phyloP scores from a whole-genome alignment of 2,797 vertebrate species.

The Betta splendens region DNA sequence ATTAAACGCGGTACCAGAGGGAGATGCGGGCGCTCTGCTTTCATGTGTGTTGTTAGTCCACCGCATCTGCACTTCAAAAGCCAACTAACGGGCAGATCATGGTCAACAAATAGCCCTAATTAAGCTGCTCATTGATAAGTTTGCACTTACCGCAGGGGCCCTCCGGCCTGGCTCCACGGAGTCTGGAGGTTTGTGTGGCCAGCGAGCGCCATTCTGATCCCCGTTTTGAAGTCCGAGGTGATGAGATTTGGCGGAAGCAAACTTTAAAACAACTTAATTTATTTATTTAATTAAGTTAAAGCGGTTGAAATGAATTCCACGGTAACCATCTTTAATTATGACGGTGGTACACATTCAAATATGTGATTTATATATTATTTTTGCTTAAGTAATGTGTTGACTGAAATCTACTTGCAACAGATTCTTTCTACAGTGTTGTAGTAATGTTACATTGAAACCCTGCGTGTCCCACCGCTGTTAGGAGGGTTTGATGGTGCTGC shows the following conservation, averaged over 20 bases:
- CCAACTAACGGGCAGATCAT: constrained; percentile 75
- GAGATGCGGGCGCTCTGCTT: constrained; percentile 50
- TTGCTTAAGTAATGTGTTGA: too few relatives aligned
- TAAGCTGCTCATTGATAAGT: constrained; percentile 75
- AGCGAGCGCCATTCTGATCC: too few relatives aligned
- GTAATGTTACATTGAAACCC: too few relatives aligned
- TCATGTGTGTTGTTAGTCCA: constrained; percentile 57
- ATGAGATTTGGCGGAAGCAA: constrained; percentile 38
- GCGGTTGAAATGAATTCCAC: not conserved
- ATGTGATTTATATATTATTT: too few relatives aligned
- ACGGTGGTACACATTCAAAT: too few relatives aligned
- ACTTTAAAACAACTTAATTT: not conserved
- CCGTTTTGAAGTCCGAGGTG: constrained; percentile 34
- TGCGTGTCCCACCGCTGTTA: too few relatives aligned
- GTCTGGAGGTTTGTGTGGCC: constrained; percentile 74
- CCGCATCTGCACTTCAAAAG: constrained; percentile 75
- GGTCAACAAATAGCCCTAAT: constrained; percentile 81
- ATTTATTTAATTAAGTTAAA: not conserved
- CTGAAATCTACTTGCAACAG: too few relatives aligned
- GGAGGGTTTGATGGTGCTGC: not conserved
- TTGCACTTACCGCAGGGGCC: constrained; percentile 67
- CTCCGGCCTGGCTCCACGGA: constrained; percentile 74
- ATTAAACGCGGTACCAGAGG: too few relatives aligned
- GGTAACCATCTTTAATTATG: too few relatives aligned
- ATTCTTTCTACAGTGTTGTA: too few relatives aligned